A percentile compares a stretch with the other conserved stretches of the same genome.
These are phyloP conservation scores for Habrosyne pyritoides DNA, from an alignment of 2,888 invertebrate species.

Conservation along the genomic window DNA sequence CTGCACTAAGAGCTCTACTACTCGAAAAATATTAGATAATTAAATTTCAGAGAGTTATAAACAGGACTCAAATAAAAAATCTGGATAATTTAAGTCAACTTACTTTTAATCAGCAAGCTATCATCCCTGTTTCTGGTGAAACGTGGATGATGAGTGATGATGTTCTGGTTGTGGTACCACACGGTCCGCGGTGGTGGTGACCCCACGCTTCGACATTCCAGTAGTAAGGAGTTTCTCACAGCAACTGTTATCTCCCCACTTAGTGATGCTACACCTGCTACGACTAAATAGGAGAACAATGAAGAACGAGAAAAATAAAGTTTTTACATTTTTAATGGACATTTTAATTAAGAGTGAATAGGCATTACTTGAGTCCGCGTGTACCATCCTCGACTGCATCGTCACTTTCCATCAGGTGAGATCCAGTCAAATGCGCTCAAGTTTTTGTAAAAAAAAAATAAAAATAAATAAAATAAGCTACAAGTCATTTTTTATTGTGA, in stretches of 20 bases:
- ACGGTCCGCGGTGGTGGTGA: slow-evolving; percentile 77
- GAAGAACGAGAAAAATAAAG: slow-evolving; percentile 4
- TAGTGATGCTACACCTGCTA: slow-evolving; percentile 86
- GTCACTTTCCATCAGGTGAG: too few species aligned
- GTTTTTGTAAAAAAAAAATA: too few species aligned
- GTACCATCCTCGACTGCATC: too few species aligned
- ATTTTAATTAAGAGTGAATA: too few species aligned
- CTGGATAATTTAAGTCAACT: slow-evolving; percentile 31
- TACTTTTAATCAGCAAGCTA: slow-evolving; percentile 74
- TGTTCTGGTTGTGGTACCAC: slow-evolving; percentile 81
- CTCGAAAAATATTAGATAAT: too few species aligned
- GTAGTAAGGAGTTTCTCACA: slow-evolving; percentile 64
- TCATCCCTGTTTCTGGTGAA: slow-evolving; percentile 75
- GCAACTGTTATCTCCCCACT: slow-evolving; percentile 76
- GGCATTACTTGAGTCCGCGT: too few species aligned
- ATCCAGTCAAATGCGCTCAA: too few species aligned
- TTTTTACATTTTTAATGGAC: background rate
- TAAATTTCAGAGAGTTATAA: too few species aligned
- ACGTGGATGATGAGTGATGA: slow-evolving; percentile 78
- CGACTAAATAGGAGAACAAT: slow-evolving; percentile 70
- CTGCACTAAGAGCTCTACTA: too few species aligned
- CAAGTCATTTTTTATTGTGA: too few species aligned
- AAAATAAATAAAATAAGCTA: too few species aligned
- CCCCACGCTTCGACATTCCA: slow-evolving; percentile 73
- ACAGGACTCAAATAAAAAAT: too few species aligned